phyloP scores from a whole-genome alignment of 2,888 invertebrate species.

The Epinotia brunnichana region DNA sequence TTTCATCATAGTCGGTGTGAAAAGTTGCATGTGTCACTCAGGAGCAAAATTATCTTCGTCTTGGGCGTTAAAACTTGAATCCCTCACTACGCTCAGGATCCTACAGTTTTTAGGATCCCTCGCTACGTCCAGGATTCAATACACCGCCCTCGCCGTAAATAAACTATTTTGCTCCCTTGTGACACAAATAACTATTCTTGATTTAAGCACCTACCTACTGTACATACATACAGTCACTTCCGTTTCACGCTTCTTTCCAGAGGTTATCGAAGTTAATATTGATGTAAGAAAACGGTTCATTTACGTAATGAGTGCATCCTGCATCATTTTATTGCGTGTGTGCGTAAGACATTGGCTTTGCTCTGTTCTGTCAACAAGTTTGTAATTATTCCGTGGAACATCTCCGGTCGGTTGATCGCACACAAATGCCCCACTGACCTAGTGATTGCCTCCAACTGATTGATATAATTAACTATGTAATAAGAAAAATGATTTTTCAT shows the following conservation, averaged over 20 bases:
- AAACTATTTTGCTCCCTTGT: too few species aligned
- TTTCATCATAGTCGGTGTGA: too few species aligned
- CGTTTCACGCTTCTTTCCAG: constrained; percentile 27
- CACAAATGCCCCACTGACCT: constrained; percentile 20
- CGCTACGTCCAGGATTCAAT: too few species aligned
- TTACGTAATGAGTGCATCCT: constrained; percentile 11
- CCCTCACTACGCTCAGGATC: too few species aligned
- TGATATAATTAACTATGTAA: background rate
- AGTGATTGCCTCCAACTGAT: constrained; percentile 2
- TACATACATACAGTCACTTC: constrained; percentile 7
- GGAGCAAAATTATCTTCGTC: too few species aligned
- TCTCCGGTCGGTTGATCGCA: constrained; percentile 1
- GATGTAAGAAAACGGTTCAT: constrained; percentile 16
- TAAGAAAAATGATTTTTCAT: too few species aligned
- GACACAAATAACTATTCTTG: background rate
- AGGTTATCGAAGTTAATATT: constrained; percentile 33
- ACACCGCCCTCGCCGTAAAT: too few species aligned
- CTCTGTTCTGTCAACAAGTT: background rate
- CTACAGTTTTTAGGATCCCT: too few species aligned
- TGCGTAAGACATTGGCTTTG: constrained; percentile 11
- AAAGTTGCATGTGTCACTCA: too few species aligned
- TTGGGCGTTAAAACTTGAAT: too few species aligned
- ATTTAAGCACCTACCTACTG: background rate
- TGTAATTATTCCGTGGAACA: constrained; percentile 21
- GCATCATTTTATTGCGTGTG: constrained; percentile 23